These are phyloP conservation scores for Gambelia wislizenii DNA, from an alignment of 2,797 vertebrate genomes.

Conservation along the genomic window DNA sequence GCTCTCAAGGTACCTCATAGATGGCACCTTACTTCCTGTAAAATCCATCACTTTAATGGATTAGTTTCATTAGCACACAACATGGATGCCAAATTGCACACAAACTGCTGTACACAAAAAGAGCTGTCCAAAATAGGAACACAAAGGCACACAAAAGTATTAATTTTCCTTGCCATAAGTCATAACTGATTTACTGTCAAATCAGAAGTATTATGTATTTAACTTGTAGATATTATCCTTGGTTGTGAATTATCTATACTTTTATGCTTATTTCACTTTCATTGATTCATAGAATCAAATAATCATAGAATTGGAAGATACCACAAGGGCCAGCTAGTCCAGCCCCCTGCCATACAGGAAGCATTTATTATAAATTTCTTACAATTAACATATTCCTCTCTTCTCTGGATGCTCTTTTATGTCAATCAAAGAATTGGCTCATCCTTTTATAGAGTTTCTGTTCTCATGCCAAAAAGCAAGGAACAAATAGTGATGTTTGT, in stretches of 20 bases:
- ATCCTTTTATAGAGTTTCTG: background rate
- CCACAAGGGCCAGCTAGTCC: too few species aligned
- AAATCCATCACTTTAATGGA: too few species aligned
- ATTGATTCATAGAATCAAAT: too few species aligned
- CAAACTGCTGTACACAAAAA: too few species aligned
- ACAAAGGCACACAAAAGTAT: background rate
- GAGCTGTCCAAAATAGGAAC: background rate
- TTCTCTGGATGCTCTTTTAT: background rate
- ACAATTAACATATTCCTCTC: background rate
- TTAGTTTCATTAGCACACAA: too few species aligned
- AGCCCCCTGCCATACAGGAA: too few species aligned
- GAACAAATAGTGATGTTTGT: background rate
- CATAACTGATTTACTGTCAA: background rate
- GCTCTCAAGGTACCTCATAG: too few species aligned
- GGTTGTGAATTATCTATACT: background rate
- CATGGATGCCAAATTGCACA: too few species aligned
- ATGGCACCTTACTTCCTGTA: too few species aligned
- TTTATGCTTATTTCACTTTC: background rate
- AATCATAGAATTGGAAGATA: too few species aligned
- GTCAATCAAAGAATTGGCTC: background rate
- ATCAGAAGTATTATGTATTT: background rate
- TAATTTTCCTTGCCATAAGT: background rate
- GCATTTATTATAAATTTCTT: conserved; percentile 7
- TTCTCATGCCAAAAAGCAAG: background rate
- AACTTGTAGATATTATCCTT: background rate